Evolutionary conservation across 1,140 invertebrate species (phyloP), one percentile per base, ranked within the genome.

Genomic region (Temnothorax longispinosus): DNA sequence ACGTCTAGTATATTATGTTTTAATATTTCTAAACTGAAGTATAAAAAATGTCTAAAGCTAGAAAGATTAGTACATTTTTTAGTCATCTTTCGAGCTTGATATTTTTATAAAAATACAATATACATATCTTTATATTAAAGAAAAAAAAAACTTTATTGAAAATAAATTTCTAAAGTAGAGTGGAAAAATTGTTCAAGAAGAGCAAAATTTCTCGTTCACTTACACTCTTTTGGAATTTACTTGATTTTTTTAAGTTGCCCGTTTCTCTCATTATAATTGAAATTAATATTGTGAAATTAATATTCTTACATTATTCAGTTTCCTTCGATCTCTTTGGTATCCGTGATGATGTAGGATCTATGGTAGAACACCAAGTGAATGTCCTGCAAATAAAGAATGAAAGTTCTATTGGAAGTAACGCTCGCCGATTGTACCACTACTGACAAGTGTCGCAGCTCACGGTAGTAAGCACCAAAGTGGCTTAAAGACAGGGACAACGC

Each of bases 331-430:
- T 81, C 4, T 67, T 10, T 44, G 8, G 18, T 47, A 47, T 72
- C 6, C 41, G 10, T 15, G 27, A 47, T 72, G 35, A 4, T 41
- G 41, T 0, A 69, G 18, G 0, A 21, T 54, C 44, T 65, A 7
- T n/a, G 2, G 10, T 47, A 50, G 18, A 27, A 1, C 15, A 27
- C 18, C n/a, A 56, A 54, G 21, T 32, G 47, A n/a, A n/a, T 13
- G 7, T 27, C 11, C n/a, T 71, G 62, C 21, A 38, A 81, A 56
- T 32, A 50, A 56, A 58, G 15, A 80, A 80, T 5, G 60, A 56
- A 38, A 84, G 32, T 69, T 18, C 13, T 21, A 69, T 60, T 74
- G 21, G 18, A 38, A 13, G 60, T 18, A 27, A 74, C 54, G 38
- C 15, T n/a, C 47, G 47, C 35, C 44, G 13, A 84, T 74, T 38